Evolutionary conservation across 2,797 vertebrate species (phyloP).

Genomic region (Astyanax mexicanus): DNA sequence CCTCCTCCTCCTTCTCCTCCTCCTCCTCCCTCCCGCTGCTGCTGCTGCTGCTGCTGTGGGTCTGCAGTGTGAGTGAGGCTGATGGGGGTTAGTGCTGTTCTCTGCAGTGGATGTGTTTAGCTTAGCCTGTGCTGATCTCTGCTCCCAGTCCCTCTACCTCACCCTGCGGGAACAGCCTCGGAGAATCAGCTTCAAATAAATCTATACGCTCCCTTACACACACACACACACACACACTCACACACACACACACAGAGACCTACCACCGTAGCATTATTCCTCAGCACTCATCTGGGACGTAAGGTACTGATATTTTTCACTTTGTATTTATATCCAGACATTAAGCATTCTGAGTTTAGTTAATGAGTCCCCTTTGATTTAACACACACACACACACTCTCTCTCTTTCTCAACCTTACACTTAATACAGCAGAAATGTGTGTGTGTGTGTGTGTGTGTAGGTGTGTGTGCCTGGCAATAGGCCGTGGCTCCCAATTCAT

Average conservation of each 20-base stretch:
- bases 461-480: too few relatives aligned
- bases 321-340: not conserved
- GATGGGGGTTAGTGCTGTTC: not conserved
- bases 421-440: too few relatives aligned
- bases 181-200: not conserved
- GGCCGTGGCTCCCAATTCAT: not conserved
- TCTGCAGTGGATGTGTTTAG: not conserved
- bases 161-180: not conserved
- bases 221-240: constrained; percentile 1
- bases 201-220: constrained; percentile 11
- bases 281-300: not conserved
- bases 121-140: not conserved
- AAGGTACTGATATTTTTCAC: not conserved
- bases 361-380: too few relatives aligned
- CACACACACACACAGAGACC: not conserved
- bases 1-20: too few relatives aligned
- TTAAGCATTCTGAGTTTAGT: not conserved
- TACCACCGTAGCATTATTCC: not conserved
- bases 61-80: not conserved
- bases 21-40: too few relatives aligned
- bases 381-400: not conserved
- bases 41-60: too few relatives aligned
- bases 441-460: too few relatives aligned
- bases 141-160: not conserved
- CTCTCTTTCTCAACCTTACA: too few relatives aligned